These are phyloP conservation scores for Itoplectis maculator DNA, from an alignment of 2,888 invertebrate genomes.

Conservation along the genomic window DNA sequence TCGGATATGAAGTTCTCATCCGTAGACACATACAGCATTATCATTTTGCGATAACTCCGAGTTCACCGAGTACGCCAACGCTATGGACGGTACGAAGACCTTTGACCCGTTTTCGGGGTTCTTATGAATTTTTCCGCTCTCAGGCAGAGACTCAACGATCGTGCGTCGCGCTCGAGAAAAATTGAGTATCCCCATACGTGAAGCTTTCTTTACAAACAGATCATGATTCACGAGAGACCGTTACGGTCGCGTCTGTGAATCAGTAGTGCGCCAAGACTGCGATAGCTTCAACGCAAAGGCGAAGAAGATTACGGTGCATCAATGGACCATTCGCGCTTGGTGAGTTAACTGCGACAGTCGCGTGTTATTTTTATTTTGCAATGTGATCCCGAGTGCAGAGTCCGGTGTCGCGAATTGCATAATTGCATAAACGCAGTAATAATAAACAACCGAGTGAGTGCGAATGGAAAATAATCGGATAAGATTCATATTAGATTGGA, in stretches of 20 bases:
- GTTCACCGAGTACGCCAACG: slow-evolving; percentile 5
- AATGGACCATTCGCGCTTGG: slow-evolving; percentile 47
- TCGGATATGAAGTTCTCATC: background rate
- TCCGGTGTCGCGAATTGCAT: slow-evolving; percentile 1
- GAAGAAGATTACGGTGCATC: background rate
- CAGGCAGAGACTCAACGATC: slow-evolving; percentile 23
- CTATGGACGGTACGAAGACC: slow-evolving; percentile 21
- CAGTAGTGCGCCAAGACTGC: slow-evolving; percentile 23
- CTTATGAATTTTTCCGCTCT: slow-evolving; percentile 10
- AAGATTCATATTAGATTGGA: too few species aligned
- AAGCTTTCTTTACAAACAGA: slow-evolving; percentile 1
- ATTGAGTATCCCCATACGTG: background rate
- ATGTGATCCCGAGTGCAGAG: slow-evolving; percentile 8
- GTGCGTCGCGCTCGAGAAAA: background rate
- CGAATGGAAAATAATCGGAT: background rate
- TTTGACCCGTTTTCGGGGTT: slow-evolving; percentile 42
- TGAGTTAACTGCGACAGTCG: slow-evolving; percentile 20
- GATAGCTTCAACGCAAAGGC: slow-evolving; percentile 27
- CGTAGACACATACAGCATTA: slow-evolving; percentile 11
- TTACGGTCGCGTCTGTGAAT: slow-evolving; percentile 18
- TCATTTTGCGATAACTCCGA: slow-evolving; percentile 36
- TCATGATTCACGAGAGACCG: slow-evolving; percentile 27
- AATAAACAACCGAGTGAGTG: background rate
- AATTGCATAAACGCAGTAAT: background rate
- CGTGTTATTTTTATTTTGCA: background rate